phyloP scores from a whole-genome alignment of 2,888 invertebrate genomes.

The Chloroclysta siterata region DNA sequence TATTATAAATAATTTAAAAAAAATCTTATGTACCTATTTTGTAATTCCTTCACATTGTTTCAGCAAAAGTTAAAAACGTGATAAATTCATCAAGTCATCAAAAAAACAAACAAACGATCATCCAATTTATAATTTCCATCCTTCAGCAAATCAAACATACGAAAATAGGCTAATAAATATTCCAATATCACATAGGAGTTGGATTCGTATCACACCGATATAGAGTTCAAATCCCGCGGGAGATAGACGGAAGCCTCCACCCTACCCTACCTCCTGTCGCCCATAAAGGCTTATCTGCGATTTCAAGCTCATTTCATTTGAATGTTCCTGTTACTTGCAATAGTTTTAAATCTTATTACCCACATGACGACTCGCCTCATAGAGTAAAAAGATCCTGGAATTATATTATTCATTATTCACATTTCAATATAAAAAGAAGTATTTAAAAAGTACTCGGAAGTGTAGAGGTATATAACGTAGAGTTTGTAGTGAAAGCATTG shows the following conservation, averaged over 20 bases:
- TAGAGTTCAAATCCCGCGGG: constrained; percentile 24
- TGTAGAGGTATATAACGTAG: too few relatives aligned
- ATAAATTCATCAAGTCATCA: too few relatives aligned
- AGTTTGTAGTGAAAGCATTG: too few relatives aligned
- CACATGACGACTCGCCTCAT: background rate
- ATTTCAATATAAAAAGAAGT: too few relatives aligned
- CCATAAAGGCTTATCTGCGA: constrained; percentile 77
- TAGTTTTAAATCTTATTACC: constrained; percentile 47
- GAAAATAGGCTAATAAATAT: constrained; percentile 29
- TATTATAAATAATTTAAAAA: too few relatives aligned
- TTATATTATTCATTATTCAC: background rate
- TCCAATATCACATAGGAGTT: constrained; percentile 1
- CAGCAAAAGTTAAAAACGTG: too few relatives aligned
- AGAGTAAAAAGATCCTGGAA: background rate
- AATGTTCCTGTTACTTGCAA: constrained; percentile 69
- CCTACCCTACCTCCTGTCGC: constrained; percentile 57
- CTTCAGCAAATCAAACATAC: constrained; percentile 29
- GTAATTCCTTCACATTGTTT: too few relatives aligned
- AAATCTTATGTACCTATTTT: too few relatives aligned
- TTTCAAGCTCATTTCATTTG: constrained; percentile 81
- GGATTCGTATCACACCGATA: constrained; percentile 17
- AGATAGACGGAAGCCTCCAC: constrained; percentile 41
- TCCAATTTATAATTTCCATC: constrained; percentile 24
- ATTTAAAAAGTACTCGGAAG: too few relatives aligned
- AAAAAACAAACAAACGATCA: constrained; percentile 5